A percentile compares a stretch with the other conserved stretches of the same genome.
phyloP scores from a whole-genome alignment of 2,113 vertebrate species.

The Petromus typicus region DNA sequence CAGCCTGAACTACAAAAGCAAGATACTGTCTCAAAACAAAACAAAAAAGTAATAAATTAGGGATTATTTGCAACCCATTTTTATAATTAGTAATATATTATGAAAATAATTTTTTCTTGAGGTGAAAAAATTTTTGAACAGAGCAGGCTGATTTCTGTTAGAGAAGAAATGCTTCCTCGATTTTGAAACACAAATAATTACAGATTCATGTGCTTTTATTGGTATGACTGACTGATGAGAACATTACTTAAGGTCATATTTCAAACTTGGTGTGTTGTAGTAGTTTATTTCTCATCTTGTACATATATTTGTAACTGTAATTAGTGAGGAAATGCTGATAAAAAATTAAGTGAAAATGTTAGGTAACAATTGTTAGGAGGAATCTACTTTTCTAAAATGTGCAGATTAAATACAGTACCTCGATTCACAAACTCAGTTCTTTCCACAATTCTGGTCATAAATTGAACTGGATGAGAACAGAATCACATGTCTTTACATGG shows the following conservation, averaged over 20 bases:
- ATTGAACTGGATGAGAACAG: background rate
- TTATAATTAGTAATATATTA: background rate
- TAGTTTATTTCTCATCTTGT: background rate
- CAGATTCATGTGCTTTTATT: constrained; percentile 18
- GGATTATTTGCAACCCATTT: background rate
- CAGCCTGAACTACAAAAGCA: no score
- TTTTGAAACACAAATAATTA: background rate
- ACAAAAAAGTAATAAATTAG: constrained; percentile 44
- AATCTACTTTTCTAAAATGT: background rate
- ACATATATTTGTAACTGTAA: background rate
- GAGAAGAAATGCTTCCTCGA: background rate
- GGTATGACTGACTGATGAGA: background rate
- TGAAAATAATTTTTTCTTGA: background rate
- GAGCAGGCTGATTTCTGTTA: constrained; percentile 1
- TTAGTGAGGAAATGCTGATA: background rate
- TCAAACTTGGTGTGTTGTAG: background rate
- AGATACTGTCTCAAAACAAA: no score
- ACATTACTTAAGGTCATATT: background rate
- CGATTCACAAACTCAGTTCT: background rate
- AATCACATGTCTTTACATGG: background rate
- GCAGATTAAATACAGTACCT: background rate
- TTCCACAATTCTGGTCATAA: background rate
- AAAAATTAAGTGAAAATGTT: constrained; percentile 47
- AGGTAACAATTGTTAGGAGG: background rate
- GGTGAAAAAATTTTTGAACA: background rate